Conservation (phyloP, 2,797 vertebrate species). For the Scomberomorus guttatus region DNA sequence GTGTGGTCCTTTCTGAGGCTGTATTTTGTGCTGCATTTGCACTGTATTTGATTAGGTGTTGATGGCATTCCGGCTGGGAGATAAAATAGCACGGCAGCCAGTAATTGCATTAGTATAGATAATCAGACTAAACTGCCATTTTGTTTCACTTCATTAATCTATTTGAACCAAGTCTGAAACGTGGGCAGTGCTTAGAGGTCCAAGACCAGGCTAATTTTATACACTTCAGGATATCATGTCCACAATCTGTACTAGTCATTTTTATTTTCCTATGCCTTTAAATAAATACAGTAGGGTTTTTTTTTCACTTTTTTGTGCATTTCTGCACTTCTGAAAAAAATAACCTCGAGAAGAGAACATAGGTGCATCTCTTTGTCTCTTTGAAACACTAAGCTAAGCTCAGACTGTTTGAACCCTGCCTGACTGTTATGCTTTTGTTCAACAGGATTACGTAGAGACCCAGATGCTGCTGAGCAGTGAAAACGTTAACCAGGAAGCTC, state of each 20-base stretch:
- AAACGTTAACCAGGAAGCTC: slow-evolving; percentile 95
- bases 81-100: neutral
- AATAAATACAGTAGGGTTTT: neutral
- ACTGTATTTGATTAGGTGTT: neutral
- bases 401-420: slow-evolving; percentile 2
- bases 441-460: slow-evolving; percentile 93
- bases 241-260: neutral
- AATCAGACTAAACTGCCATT: neutral
- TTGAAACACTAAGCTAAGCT: neutral
- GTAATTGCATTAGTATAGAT: neutral
- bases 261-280: neutral
- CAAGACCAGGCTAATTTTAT: neutral
- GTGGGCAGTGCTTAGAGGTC: neutral
- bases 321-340: neutral
- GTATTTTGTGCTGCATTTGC: neutral
- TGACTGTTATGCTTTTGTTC: slow-evolving; percentile 30
- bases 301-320: neutral
- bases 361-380: neutral
- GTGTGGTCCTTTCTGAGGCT: neutral
- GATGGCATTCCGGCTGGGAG: neutral
- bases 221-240: neutral
- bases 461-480: slow-evolving; percentile 92
- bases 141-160: neutral
- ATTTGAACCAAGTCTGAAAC: neutral
- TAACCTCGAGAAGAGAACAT: neutral